Evolutionary conservation across 2,113 vertebrate genomes (phyloP).

Genomic region (Irena cyanogastra): DNA sequence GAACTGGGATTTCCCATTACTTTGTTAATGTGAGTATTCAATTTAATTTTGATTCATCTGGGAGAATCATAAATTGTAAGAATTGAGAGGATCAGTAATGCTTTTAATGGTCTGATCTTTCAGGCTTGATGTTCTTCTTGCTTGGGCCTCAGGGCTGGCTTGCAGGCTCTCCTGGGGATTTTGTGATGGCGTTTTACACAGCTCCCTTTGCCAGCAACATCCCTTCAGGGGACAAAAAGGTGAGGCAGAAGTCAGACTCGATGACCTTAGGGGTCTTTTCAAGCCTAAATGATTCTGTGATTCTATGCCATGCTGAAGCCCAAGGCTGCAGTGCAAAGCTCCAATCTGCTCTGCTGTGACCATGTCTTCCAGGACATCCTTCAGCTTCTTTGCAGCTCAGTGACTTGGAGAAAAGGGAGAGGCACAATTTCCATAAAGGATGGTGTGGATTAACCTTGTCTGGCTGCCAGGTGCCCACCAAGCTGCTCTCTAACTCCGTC

Average conservation of each 20-base stretch:
- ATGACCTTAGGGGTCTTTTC: background rate
- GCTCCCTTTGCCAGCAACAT: background rate
- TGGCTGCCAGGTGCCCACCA: background rate
- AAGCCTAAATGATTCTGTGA: background rate
- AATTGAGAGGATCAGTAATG: background rate
- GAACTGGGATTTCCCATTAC: background rate
- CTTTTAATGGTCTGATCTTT: background rate
- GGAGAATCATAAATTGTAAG: background rate
- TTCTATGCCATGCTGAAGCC: background rate
- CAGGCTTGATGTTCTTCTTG: background rate
- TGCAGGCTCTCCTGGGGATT: background rate
- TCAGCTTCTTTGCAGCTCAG: background rate
- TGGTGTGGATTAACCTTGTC: background rate
- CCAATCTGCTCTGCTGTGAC: background rate
- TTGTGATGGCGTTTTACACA: background rate
- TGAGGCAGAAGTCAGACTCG: background rate
- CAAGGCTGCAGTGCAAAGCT: background rate
- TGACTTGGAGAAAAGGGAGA: background rate
- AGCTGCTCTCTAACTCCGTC: background rate
- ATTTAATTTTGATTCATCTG: background rate
- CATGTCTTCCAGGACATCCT: background rate
- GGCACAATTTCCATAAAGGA: background rate
- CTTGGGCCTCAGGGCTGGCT: background rate
- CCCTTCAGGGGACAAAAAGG: background rate
- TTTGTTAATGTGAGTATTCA: background rate